Evolutionary conservation across 2,888 invertebrate species (phyloP).

Genomic region (Athripsodes cinereus): DNA sequence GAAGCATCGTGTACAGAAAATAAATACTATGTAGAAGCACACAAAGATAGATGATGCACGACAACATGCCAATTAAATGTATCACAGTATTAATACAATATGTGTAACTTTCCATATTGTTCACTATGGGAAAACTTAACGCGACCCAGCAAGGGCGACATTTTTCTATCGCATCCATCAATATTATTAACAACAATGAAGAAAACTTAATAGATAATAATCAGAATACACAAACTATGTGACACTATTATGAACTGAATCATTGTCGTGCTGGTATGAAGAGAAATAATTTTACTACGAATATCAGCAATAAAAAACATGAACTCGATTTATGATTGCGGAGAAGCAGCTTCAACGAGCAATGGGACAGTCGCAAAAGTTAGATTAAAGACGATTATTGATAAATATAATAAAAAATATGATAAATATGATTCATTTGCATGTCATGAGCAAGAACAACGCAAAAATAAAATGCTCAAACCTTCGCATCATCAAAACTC

Average conservation of each 20-base stretch:
- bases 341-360: slow-evolving; percentile 29
- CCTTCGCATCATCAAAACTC: background rate
- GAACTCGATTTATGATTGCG: slow-evolving; percentile 26
- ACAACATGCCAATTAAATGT: slow-evolving; percentile 19
- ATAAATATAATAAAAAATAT: background rate
- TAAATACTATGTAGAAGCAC: too few relatives aligned
- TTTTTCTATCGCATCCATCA: background rate
- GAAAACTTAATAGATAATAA: slow-evolving; percentile 4
- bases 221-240: slow-evolving; percentile 39
- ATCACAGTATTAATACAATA: slow-evolving; percentile 16
- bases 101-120: slow-evolving; percentile 27
- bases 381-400: slow-evolving; percentile 39
- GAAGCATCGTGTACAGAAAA: too few relatives aligned
- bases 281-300: background rate
- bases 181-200: background rate
- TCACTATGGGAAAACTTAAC: slow-evolving; percentile 19
- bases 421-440: background rate
- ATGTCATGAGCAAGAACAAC: slow-evolving; percentile 14
- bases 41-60: too few relatives aligned
- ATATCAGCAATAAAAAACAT: too few relatives aligned
- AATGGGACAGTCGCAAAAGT: slow-evolving; percentile 30
- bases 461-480: slow-evolving; percentile 10
- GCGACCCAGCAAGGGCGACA: slow-evolving; percentile 13
- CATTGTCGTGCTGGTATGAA: too few relatives aligned
- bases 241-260: background rate